Conservation (phyloP, 2,113 vertebrate genomes). For the Donacobius atricapilla region DNA sequence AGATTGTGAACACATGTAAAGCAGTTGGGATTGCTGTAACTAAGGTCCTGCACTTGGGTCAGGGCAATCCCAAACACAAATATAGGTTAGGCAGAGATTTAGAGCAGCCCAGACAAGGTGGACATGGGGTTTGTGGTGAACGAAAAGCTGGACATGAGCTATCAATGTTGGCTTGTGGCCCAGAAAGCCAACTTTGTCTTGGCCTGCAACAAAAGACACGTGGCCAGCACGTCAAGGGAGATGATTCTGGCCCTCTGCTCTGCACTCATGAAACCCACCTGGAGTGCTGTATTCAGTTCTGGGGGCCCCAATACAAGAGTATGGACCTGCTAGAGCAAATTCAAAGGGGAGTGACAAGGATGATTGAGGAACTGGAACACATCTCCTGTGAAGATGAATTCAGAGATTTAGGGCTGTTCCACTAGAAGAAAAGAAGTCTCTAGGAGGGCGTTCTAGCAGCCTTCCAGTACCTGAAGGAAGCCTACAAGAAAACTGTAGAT, state of each 20-base stretch:
- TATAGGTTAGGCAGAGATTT: not conserved
- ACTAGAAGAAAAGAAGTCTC: not conserved
- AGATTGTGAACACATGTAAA: not conserved
- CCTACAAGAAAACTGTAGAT: not conserved
- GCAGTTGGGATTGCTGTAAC: not conserved
- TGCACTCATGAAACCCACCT: not conserved
- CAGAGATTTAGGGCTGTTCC: not conserved
- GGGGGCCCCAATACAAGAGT: fast-evolving
- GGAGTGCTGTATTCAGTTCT: not conserved
- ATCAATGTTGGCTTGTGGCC: not conserved
- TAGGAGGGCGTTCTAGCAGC: not conserved
- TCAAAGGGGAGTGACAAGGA: not conserved
- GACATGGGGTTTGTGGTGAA: not conserved
- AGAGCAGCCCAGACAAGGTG: not conserved
- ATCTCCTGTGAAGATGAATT: not conserved
- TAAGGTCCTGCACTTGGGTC: not conserved
- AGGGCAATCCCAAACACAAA: not conserved
- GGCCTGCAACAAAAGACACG: fast-evolving
- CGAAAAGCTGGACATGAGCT: fast-evolving
- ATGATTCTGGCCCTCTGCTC: not conserved
- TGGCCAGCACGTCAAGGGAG: fast-evolving
- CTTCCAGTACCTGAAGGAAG: not conserved
- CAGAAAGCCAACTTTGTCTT: not conserved
- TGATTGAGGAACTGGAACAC: too few relatives aligned
- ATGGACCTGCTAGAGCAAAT: not conserved